phyloP scores from a whole-genome alignment of 2,113 vertebrate genomes.

The Coregonus clupeaformis region DNA sequence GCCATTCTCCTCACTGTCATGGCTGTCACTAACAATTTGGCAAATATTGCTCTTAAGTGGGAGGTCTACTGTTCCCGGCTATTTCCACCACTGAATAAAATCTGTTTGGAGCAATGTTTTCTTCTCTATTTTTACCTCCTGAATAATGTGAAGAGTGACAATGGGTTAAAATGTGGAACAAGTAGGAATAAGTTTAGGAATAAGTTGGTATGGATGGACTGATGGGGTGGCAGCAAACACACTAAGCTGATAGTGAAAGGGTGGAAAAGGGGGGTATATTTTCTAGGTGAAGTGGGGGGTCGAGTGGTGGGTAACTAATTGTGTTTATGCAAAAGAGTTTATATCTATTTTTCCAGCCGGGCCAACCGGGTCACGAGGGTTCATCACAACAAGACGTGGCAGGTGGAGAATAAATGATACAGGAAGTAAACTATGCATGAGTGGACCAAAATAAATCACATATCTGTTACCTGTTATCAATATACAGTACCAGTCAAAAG shows the following conservation, averaged over 20 bases:
- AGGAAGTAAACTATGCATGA: too few species aligned
- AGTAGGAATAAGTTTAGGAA: slow-evolving; percentile 13
- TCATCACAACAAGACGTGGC: slow-evolving; percentile 6
- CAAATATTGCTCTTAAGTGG: slow-evolving; percentile 29
- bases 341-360: neutral
- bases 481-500: too few species aligned
- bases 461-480: too few species aligned
- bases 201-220: slow-evolving; percentile 27
- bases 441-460: too few species aligned
- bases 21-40: slow-evolving; percentile 48
- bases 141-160: slow-evolving; percentile 23
- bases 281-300: slow-evolving; percentile 39
- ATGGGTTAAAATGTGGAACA: slow-evolving; percentile 1
- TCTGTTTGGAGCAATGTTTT: slow-evolving; percentile 23
- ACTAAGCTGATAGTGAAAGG: slow-evolving; percentile 8
- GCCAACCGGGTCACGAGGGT: neutral
- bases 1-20: slow-evolving; percentile 43
- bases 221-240: slow-evolving; percentile 26
- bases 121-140: slow-evolving; percentile 11
- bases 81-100: slow-evolving; percentile 41
- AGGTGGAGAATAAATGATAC: neutral
- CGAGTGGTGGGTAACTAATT: slow-evolving; percentile 25
- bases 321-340: too few species aligned
- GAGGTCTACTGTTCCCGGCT: slow-evolving; percentile 38
- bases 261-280: slow-evolving; percentile 17